Conservation (phyloP, 2,113 vertebrate species). For the Pholis gunnellus region DNA sequence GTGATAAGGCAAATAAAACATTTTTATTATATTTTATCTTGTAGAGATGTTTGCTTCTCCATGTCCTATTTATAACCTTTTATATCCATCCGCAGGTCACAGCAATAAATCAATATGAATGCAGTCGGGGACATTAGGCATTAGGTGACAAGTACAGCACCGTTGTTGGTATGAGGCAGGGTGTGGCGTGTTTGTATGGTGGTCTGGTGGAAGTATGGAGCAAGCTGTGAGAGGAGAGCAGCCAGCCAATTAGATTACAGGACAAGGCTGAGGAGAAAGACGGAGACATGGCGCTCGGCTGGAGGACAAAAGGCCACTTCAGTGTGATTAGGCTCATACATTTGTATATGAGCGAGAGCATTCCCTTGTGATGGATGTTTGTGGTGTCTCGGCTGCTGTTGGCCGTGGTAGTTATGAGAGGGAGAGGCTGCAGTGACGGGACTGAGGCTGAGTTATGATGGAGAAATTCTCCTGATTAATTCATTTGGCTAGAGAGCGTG, state of each 20-base stretch:
- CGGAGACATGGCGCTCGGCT: background rate
- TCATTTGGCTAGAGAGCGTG: background rate
- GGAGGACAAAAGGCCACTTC: conserved; percentile 46
- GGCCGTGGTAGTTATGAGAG: conserved; percentile 23
- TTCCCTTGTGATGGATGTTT: conserved; percentile 21
- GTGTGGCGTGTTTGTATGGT: conserved; percentile 1
- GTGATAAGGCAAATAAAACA: background rate
- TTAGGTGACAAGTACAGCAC: background rate
- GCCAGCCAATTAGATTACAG: conserved; percentile 71
- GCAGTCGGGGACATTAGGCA: background rate
- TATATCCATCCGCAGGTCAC: background rate
- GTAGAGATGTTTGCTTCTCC: background rate
- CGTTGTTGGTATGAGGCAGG: background rate
- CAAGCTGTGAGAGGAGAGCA: conserved; percentile 27
- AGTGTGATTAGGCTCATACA: conserved; percentile 47
- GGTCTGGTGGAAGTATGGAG: background rate
- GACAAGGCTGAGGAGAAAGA: conserved; percentile 10
- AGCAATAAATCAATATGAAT: conserved; percentile 29
- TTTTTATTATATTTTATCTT: background rate
- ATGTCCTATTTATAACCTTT: background rate
- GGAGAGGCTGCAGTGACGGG: background rate
- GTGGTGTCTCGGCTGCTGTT: conserved; percentile 21
- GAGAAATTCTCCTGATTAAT: background rate
- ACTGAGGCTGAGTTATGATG: background rate
- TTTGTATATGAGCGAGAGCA: background rate